Percentiles rank a stretch among this genome's conserved stretches.
Conservation (phyloP, 2,113 vertebrate species). For the Campylorhamphus procurvoides region DNA sequence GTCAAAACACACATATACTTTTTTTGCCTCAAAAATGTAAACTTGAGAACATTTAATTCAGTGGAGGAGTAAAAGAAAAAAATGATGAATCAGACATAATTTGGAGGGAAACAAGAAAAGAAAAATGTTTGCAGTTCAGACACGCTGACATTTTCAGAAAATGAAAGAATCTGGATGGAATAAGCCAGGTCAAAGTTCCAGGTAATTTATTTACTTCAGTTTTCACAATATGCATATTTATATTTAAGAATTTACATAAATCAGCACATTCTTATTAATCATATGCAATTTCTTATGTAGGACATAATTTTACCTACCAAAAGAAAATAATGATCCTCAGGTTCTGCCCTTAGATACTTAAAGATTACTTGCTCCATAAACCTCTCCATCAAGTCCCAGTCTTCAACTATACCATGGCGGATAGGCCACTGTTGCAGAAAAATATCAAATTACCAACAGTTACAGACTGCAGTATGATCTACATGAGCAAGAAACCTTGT, state of each 20-base stretch:
- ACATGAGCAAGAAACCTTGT: not conserved
- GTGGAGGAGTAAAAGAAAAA: not conserved
- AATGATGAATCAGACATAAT: not conserved
- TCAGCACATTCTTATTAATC: not conserved
- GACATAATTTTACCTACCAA: conserved; percentile 81
- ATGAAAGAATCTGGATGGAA: not conserved
- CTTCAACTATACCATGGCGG: conserved; percentile 97
- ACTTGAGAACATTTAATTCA: not conserved
- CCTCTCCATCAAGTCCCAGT: conserved; percentile 98
- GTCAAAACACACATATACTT: not conserved
- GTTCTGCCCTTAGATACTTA: conserved; percentile 96
- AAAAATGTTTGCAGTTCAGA: not conserved
- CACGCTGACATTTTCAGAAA: not conserved
- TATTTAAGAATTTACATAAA: not conserved
- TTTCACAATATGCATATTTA: not conserved
- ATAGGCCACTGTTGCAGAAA: conserved; percentile 90
- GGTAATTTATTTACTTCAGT: not conserved
- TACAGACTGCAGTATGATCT: not conserved
- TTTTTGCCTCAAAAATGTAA: not conserved
- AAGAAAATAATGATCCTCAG: conserved; percentile 98
- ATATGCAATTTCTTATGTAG: not conserved
- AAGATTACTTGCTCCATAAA: conserved; percentile 99
- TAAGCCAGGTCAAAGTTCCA: not conserved
- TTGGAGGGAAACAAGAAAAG: not conserved
- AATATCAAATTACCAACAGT: not conserved